Evolutionary conservation across 2,888 invertebrate genomes (phyloP), one percentile per base, ranked within the genome.

Genomic region (Machimus atricapillus): DNA sequence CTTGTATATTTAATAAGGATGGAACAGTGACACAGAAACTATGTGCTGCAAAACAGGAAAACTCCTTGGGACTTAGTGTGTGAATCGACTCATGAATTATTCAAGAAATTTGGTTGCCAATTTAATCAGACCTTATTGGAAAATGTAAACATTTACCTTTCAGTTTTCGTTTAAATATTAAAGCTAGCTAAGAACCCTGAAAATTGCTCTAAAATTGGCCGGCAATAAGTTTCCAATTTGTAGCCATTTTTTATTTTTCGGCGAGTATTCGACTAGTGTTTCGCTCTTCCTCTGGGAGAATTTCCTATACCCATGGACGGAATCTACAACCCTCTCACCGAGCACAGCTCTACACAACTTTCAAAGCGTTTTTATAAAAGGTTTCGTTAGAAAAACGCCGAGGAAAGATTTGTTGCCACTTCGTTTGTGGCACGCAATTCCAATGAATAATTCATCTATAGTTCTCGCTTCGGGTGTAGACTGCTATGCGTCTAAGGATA

Each of bases 371-470:
- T 76, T 82, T 82, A 82, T 82, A 58, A 82, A 82, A 82, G 82
- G 66, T 85, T 74, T 74, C 34, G 27, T 66, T 85, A 58, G 43
- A 85, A 85, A 79, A 14, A 23, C 27, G n/a, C 58, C 27, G 85
- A 74, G 74, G n/a, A 46, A 85, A 85, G 74, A 85, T 85, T 85
- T 85, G 85, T 85, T 85, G 43, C 85, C 85, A 85, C 46, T 73
- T 85, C 85, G 85, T 85, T 85, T 46, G 31, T n/a, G 74, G 85
- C 85, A 85, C 85, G 85, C 85, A 85, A 85, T 85, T 74, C 74
- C 74, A 46, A 85, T 85, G 85, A 85, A 85, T 85, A 31, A 85
- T 85, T 85, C 85, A 85, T 85, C 74, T 19, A 73, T 74, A 85
- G 74, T 73, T 74, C 74, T 58, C 73, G 82, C 74, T 74, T 40